Base-by-base conservation (phyloP, 2,888 invertebrate genomes). In the Steinernema hermaphroditum region DNA sequence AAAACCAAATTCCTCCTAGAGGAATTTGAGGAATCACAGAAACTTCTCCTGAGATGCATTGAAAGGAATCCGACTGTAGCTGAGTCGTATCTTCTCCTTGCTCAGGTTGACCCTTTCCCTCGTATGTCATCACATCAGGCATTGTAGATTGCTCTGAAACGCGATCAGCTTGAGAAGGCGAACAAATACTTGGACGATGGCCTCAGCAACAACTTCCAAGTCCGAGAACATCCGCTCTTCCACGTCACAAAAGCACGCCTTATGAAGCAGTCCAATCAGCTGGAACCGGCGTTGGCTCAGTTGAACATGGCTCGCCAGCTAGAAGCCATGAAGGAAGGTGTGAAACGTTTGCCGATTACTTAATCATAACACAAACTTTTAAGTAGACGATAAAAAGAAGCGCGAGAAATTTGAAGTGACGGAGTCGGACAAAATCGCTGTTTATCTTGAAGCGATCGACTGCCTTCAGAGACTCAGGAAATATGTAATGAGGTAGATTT, bases 161-260 rank as follows among this genome's bases (percentile, higher is more conserved):
- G 77, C 37, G 80, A 81, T 4, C 75, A 78, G 8, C 76, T 83
- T 19, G 75, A 75, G 16, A 81, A 82, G 14, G 80, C 80, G 0
- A 27, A 46, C 81, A 93, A 94, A 87, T 92, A 92, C 72, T 89
- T 97, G 62, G 96, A 96, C 88, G 91, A 93, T 78, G 94, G 93
- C 73, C 89, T 96, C 16, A 94, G 94, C 85, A 92, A 93, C 85
- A 93, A 96, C 87, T 96, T 97, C 86, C 92, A 93, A 88, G 92
- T 96, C 0, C 89, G 95, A 78, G 94, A 96, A 75, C 92, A 93
- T 87, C 93, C 95, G 0, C 89, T 94, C 86, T 97, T 94, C 86
- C 93, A 95, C 88, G 90, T 94, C 76, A 90, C 95, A 0, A 91
- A 91, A 79, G 95, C 94, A 0, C 90, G 93, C 32, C 91, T 96